A percentile compares a stretch with the other conserved stretches of the same genome.
These are phyloP conservation scores for Zapornia atra DNA, from an alignment of 2,113 vertebrate species.

Conservation along the genomic window DNA sequence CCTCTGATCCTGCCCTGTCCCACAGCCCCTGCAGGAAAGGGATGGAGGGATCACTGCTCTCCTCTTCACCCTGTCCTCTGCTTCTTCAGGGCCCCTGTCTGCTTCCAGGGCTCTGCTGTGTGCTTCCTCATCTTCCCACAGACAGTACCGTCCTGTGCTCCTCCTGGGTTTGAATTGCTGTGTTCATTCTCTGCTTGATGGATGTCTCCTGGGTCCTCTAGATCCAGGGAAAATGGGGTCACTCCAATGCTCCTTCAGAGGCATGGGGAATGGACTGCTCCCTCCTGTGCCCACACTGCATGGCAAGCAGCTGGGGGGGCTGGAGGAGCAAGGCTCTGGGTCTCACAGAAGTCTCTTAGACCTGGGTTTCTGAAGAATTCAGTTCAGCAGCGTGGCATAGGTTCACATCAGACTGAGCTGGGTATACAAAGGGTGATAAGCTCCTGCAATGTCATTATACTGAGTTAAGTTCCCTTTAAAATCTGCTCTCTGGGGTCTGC, in stretches of 20 bases:
- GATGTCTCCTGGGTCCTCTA: not conserved
- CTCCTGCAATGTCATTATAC: accelerated
- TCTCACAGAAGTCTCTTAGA: not conserved
- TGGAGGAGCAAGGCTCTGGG: not conserved
- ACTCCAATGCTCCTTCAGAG: not conserved
- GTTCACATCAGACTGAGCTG: not conserved
- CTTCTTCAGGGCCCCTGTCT: not conserved
- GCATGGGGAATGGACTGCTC: accelerated
- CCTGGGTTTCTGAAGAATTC: not conserved
- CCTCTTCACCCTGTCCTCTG: accelerated
- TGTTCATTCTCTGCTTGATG: not conserved
- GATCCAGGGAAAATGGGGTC: not conserved
- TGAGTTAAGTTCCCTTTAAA: not conserved
- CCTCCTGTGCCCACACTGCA: not conserved
- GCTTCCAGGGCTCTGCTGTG: not conserved
- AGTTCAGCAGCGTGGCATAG: not conserved
- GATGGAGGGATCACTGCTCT: not conserved
- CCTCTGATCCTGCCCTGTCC: not conserved
- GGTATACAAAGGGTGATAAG: not conserved
- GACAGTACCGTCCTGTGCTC: not conserved
- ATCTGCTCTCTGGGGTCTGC: not conserved
- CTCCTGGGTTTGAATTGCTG: not conserved
- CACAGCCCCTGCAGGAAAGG: not conserved
- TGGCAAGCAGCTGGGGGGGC: not conserved
- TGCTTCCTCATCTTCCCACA: not conserved